These are phyloP conservation scores for Diadromus collaris DNA, from an alignment of 2,888 invertebrate genomes.

Conservation along the genomic window DNA sequence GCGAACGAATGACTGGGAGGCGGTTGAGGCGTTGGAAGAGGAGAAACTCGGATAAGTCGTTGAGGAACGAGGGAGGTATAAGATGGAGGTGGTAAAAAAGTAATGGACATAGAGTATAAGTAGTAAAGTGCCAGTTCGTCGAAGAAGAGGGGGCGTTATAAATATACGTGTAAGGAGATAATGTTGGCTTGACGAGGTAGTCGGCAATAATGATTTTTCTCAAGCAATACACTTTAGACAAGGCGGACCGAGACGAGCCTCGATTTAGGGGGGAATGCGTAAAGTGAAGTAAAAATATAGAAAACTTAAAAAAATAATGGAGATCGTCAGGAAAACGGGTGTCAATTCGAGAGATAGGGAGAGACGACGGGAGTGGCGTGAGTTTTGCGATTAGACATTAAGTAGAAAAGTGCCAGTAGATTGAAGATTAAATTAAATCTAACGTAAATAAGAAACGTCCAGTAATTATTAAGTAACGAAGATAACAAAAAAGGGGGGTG, in stretches of 20 bases:
- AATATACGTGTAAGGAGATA: conserved; percentile 22
- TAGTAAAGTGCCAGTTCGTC: conserved; percentile 61
- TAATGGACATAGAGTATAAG: conserved; percentile 43
- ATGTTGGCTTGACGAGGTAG: conserved; percentile 6
- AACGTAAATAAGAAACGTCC: conserved; percentile 77
- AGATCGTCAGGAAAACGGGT: conserved; percentile 18
- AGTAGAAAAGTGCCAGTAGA: conserved; percentile 80
- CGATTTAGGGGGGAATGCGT: conserved; percentile 15
- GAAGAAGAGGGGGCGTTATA: conserved; percentile 48
- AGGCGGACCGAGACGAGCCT: conserved; percentile 8
- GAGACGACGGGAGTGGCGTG: conserved; percentile 44
- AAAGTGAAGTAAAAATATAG: conserved; percentile 31
- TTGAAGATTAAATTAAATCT: conserved; percentile 72
- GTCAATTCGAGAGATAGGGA: conserved; percentile 3
- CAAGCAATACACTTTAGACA: conserved; percentile 30
- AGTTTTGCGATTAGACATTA: conserved; percentile 76
- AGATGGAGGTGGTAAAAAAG: conserved; percentile 29
- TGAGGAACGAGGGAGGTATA: background rate
- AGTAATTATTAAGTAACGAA: conserved; percentile 77
- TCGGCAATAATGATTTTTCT: conserved; percentile 24
- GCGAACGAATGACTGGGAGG: conserved; percentile 43
- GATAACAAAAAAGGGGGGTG: conserved; percentile 44
- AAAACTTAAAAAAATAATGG: background rate
- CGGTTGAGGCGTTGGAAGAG: conserved; percentile 41
- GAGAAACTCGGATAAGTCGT: background rate